These are phyloP conservation scores for Xiphydria camelus DNA, from an alignment of 2,888 invertebrate species.

Conservation along the genomic window DNA sequence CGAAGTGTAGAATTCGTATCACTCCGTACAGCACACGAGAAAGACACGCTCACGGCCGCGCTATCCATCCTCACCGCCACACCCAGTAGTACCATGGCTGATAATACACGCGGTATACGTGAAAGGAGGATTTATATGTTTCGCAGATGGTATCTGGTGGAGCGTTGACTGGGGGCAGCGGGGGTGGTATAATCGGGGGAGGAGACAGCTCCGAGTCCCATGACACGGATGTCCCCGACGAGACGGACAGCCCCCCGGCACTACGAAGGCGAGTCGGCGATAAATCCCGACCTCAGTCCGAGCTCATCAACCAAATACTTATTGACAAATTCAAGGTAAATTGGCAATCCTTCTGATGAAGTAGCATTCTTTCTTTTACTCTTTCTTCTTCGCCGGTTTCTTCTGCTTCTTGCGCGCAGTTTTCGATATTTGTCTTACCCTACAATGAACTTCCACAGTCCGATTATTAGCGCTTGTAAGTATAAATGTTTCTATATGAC, in stretches of 20 bases:
- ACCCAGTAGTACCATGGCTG: background rate
- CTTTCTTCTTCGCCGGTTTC: no score
- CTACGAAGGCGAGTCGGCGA: conserved; percentile 58
- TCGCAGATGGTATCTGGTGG: conserved; percentile 61
- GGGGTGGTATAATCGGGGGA: conserved; percentile 54
- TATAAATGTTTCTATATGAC: no score
- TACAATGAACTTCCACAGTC: no score
- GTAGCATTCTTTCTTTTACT: no score
- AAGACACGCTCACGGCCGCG: background rate
- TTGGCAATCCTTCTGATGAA: no score
- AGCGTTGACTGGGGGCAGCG: conserved; percentile 52
- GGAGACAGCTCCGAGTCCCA: conserved; percentile 66
- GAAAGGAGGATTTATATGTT: conserved; percentile 20
- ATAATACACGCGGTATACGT: background rate
- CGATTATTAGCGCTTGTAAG: no score
- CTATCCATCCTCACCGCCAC: background rate
- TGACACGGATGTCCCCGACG: conserved; percentile 62
- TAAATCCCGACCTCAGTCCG: conserved; percentile 62
- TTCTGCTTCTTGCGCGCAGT: no score
- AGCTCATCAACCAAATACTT: conserved; percentile 64
- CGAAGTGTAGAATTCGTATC: no score
- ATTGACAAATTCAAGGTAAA: conserved; percentile 65
- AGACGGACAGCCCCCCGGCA: conserved; percentile 62
- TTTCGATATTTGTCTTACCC: no score
- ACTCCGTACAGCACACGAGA: no score